These are phyloP conservation scores for Spatulosminthurus flaviceps DNA, from an alignment of 2,888 invertebrate species.

Conservation along the genomic window DNA sequence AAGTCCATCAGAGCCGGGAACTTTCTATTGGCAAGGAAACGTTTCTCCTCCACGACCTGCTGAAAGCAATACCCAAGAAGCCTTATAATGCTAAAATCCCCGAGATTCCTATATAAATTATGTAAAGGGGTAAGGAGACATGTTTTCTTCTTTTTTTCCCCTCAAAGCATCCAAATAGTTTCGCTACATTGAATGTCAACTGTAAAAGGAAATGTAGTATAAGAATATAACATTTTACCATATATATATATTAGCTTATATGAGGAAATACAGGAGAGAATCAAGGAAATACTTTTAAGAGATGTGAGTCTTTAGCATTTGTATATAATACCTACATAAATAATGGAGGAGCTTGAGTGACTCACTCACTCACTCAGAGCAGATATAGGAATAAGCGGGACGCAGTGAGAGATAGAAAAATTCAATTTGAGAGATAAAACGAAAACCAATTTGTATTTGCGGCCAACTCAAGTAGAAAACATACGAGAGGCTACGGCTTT, in stretches of 20 bases:
- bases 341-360: too few relatives aligned
- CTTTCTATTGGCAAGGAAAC: too few relatives aligned
- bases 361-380: too few relatives aligned
- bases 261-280: too few relatives aligned
- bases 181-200: neutral
- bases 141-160: neutral
- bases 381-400: neutral
- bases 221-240: too few relatives aligned
- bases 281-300: too few relatives aligned
- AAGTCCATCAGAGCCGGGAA: too few relatives aligned
- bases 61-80: too few relatives aligned
- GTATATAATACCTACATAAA: too few relatives aligned
- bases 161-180: neutral
- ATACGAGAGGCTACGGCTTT: neutral
- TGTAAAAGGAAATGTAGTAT: neutral
- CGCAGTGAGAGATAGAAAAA: neutral
- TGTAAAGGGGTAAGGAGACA: neutral
- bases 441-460: conserved; percentile 14
- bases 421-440: conserved; percentile 10
- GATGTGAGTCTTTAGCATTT: too few relatives aligned
- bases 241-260: too few relatives aligned
- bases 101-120: neutral
- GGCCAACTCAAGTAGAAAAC: neutral
- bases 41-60: too few relatives aligned
- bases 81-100: neutral